These are phyloP conservation scores for Cinclus cinclus DNA, from an alignment of 2,113 vertebrate species.

Conservation along the genomic window DNA sequence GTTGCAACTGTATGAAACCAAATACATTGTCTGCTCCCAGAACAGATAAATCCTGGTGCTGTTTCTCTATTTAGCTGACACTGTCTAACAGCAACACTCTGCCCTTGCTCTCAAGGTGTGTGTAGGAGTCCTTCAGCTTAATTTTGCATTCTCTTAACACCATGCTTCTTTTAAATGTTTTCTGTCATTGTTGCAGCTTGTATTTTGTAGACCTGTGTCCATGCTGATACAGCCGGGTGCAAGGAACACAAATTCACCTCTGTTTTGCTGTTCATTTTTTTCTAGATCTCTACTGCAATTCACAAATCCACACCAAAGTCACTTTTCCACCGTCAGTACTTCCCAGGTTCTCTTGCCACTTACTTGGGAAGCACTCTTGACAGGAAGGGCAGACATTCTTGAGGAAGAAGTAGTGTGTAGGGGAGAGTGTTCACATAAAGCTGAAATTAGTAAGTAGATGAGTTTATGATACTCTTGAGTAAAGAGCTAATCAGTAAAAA, in stretches of 20 bases:
- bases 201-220: background rate
- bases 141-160: background rate
- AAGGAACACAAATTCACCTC: background rate
- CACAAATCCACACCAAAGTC: background rate
- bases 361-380: conserved; percentile 2
- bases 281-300: background rate
- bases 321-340: background rate
- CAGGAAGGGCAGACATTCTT: conserved; percentile 8
- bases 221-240: background rate
- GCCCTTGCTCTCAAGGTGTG: accelerated
- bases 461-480: conserved; percentile 12
- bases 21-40: background rate
- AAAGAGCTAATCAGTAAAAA: conserved; percentile 53
- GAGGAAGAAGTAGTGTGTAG: background rate
- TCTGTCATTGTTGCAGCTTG: background rate
- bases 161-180: background rate
- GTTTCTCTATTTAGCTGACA: background rate
- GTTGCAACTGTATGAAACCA: background rate
- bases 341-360: background rate
- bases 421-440: background rate
- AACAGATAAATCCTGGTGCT: background rate
- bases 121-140: background rate
- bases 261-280: background rate
- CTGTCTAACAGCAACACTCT: background rate
- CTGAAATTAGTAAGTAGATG: conserved; percentile 49